Base-by-base conservation (phyloP, 2,888 invertebrate species). In the Drosophila siamana region DNA sequence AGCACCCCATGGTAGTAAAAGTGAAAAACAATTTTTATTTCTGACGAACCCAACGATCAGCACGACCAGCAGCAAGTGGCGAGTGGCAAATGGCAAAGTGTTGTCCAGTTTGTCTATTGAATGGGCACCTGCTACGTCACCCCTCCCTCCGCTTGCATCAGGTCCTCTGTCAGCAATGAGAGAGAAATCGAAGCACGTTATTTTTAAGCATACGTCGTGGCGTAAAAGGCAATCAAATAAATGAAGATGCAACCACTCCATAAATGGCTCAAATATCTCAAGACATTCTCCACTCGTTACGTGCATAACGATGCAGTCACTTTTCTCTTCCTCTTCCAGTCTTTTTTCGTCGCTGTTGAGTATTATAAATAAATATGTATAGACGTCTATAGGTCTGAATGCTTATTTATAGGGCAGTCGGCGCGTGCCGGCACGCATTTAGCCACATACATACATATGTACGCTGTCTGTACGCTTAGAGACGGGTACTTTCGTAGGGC, bases 181-280 rank as follows among this genome's bases (percentile, higher is more conserved):
- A 24, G 52, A 41, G 59, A 67, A 60, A 50, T 54, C 57, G 62
- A 33, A 52, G 56, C 62, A 60, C 63, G 63, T 69, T 63, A 56
- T 59, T 64, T 74, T 74, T 51, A 64, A 70, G 77, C 62, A 59
- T 64, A 56, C 61, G 69, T 15, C 44, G 24, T 51, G 68, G 79
- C 79, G 52, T 68, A 76, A 74, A 80, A 72, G 80, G 80, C 69
- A 72, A 83, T 75, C 69, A 69, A 74, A 80, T 86, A 74, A 88
- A 85, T 85, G 75, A 89, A 89, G 87, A 69, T 80, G 89, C 84
- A 72, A 76, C 55, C 56, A 60, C 47, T 54, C 83, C 83, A 69
- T 88, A 84, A 80, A 86, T 72, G 83, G 67, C 59, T 40, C 65
- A 62, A 82, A 71, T 79, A 73, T 69, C 80, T 68, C 51, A 54